phyloP scores from a whole-genome alignment of 2,888 invertebrate species.

The Troides oblongomaculatus region DNA sequence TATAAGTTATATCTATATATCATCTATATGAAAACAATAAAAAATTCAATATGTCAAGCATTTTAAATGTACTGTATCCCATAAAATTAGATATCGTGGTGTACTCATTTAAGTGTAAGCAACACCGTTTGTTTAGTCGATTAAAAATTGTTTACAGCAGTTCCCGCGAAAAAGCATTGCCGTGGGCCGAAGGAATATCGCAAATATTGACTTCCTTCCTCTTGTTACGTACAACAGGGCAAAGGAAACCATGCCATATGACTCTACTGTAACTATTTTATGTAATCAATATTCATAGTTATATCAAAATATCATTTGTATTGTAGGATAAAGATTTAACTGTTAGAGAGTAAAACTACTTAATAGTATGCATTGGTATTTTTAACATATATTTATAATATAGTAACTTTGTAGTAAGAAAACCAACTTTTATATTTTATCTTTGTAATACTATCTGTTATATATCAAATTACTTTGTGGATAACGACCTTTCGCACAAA shows the following conservation, averaged over 20 bases:
- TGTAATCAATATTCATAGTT: neutral
- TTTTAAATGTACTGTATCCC: neutral
- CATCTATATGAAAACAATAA: too few relatives aligned
- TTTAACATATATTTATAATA: too few relatives aligned
- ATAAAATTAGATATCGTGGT: conserved; percentile 8
- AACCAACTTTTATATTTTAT: too few relatives aligned
- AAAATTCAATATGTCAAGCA: too few relatives aligned
- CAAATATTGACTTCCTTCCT: conserved; percentile 55
- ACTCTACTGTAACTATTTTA: neutral
- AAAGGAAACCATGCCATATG: conserved; percentile 20
- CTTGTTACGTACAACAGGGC: conserved; percentile 37
- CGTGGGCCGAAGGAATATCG: conserved; percentile 57
- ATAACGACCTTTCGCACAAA: too few relatives aligned
- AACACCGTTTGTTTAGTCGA: conserved; percentile 64
- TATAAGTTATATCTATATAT: too few relatives aligned
- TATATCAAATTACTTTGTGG: too few relatives aligned
- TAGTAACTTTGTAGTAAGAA: too few relatives aligned
- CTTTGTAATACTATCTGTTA: too few relatives aligned
- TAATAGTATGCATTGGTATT: too few relatives aligned
- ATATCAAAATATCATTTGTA: neutral
- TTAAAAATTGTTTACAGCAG: conserved; percentile 68
- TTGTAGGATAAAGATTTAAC: too few relatives aligned
- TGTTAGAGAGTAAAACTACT: too few relatives aligned
- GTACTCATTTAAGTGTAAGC: conserved; percentile 53
- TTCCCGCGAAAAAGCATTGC: conserved; percentile 42